Conservation (phyloP, 2,888 invertebrate species). For the Harmothoe impar region DNA sequence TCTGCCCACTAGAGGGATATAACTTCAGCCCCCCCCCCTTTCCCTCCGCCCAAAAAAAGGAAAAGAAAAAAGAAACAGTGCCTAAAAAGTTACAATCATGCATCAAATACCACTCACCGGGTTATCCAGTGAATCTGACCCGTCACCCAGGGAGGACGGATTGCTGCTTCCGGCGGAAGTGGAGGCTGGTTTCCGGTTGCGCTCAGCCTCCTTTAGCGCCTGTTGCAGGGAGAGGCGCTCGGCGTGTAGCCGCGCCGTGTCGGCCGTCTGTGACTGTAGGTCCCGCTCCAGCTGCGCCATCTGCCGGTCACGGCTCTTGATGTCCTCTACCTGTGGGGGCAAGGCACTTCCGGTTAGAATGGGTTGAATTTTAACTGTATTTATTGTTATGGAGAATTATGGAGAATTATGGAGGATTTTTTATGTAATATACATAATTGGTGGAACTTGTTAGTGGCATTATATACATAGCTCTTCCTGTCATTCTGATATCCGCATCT, state of each 20-base stretch:
- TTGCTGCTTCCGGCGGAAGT: neutral
- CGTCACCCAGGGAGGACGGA: slow-evolving; percentile 27
- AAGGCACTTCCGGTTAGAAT: neutral
- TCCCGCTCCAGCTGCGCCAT: slow-evolving; percentile 40
- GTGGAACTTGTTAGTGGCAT: too few species aligned
- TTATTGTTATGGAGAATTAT: too few species aligned
- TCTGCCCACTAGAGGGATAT: too few species aligned
- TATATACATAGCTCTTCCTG: too few species aligned
- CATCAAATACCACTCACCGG: slow-evolving; percentile 20
- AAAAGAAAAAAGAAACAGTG: too few species aligned
- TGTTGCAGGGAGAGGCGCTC: neutral
- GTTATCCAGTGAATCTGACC: neutral
- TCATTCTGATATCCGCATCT: too few species aligned
- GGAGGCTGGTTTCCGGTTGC: neutral
- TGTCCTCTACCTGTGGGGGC: slow-evolving; percentile 27
- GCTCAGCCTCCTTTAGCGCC: neutral
- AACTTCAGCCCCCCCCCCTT: too few species aligned
- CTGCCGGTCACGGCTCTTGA: slow-evolving; percentile 29
- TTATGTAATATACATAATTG: too few species aligned
- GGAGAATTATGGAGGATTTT: too few species aligned
- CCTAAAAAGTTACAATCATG: too few species aligned
- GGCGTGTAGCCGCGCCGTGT: neutral
- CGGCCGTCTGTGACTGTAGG: neutral
- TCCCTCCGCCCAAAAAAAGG: too few species aligned
- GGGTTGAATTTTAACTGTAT: too few species aligned